A percentile compares a stretch with the other conserved stretches of the same genome.
These are phyloP conservation scores for Drosophila demipolita DNA, from an alignment of 2,888 invertebrate genomes.

Conservation along the genomic window DNA sequence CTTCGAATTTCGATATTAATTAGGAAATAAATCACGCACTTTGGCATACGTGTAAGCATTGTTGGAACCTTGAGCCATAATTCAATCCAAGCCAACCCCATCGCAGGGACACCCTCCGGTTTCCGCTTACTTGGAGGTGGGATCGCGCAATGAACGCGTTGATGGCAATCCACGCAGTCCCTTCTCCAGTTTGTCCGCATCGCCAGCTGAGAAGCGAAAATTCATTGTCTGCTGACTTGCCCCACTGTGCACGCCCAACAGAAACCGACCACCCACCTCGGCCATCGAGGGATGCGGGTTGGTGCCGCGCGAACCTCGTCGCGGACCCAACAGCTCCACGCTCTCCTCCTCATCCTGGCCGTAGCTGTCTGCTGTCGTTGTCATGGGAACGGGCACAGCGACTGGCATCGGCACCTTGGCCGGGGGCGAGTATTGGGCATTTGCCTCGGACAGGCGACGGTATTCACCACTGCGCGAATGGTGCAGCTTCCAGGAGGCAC, in stretches of 20 bases:
- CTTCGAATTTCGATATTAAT: slow-evolving; percentile 79
- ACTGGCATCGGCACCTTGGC: slow-evolving; percentile 56
- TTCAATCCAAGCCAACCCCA: not conserved
- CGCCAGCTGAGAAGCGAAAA: slow-evolving; percentile 90
- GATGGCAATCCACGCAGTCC: slow-evolving; percentile 87
- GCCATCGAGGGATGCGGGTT: slow-evolving; percentile 25
- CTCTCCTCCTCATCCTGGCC: slow-evolving; percentile 66
- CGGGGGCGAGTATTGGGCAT: slow-evolving; percentile 67
- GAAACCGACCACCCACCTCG: slow-evolving; percentile 48
- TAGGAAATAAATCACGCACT: slow-evolving; percentile 73
- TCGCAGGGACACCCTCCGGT: not conserved
- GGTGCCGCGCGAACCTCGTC: slow-evolving; percentile 55
- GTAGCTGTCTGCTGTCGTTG: slow-evolving; percentile 43
- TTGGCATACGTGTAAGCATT: slow-evolving; percentile 47
- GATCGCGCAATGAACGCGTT: slow-evolving; percentile 88
- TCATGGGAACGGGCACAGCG: slow-evolving; percentile 35
- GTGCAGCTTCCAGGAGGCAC: slow-evolving; percentile 82
- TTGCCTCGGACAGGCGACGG: slow-evolving; percentile 78
- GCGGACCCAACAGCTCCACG: slow-evolving; percentile 64
- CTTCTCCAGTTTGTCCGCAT: slow-evolving; percentile 88
- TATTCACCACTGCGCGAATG: slow-evolving; percentile 77
- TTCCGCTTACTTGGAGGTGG: slow-evolving; percentile 58
- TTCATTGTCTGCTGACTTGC: slow-evolving; percentile 75
- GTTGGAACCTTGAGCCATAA: slow-evolving; percentile 22
- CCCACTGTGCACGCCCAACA: slow-evolving; percentile 54